A percentile compares a stretch with the other conserved stretches of the same genome.
phyloP scores from a whole-genome alignment of 2,113 vertebrate genomes.

The Mesembrinibis cayennensis region DNA sequence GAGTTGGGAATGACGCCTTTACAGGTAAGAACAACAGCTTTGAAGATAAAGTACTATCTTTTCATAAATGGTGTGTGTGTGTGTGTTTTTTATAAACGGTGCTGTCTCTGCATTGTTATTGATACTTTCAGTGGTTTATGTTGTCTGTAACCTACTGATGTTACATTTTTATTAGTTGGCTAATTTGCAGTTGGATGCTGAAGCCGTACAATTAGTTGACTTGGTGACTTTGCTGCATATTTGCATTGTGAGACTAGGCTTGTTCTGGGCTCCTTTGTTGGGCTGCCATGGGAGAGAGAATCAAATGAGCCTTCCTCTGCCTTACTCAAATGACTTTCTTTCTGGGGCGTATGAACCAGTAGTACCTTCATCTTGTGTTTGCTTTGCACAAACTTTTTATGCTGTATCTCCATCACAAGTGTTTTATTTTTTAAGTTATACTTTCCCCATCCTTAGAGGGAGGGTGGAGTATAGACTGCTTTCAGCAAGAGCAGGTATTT shows the following conservation, averaged over 20 bases:
- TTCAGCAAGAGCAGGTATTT: neutral
- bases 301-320: neutral
- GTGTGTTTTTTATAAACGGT: neutral
- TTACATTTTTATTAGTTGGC: neutral
- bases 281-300: neutral
- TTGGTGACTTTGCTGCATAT: neutral
- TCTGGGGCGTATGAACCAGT: neutral
- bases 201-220: neutral
- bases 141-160: neutral
- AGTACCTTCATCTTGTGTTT: neutral
- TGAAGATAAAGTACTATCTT: neutral
- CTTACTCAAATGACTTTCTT: neutral
- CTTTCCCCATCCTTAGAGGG: neutral
- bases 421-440: neutral
- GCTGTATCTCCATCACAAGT: fast-evolving
- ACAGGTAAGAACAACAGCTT: conserved; percentile 78
- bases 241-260: neutral
- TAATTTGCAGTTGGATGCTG: neutral
- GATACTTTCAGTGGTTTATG: neutral
- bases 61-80: neutral
- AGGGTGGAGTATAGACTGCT: neutral
- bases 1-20: conserved; percentile 94
- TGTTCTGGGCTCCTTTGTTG: neutral
- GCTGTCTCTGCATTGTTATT: neutral
- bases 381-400: neutral